Evolutionary conservation across 2,888 invertebrate species (phyloP), one percentile per base, ranked within the genome.

Genomic region (Tipula confusa): DNA sequence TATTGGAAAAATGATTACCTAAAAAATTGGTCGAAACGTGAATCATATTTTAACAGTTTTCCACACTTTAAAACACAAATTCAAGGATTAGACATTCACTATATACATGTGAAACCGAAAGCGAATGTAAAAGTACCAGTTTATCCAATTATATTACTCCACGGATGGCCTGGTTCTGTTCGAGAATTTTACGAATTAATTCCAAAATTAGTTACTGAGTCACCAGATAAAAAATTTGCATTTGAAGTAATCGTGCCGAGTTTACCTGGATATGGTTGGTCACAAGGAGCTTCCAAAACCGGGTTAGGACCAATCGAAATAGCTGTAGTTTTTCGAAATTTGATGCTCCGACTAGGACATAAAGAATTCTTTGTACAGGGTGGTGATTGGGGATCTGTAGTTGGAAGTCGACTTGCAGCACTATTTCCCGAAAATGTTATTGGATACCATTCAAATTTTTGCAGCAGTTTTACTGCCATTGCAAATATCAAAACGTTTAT

Each of bases 101-200:
- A 93, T 87, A 88, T 95, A 24, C 94, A 93, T 86, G 91, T 92
- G 1, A 93, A 93, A 88, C 93, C 93, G 5, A 88, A 87, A 84
- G 87, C 87, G 4, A 86, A 87, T 7, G 84, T 86, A 5, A 86
- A 28, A 13, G 29, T 29, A n/a, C 89, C 89, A 85, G 91, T 93
- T 1, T 85, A 94, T 0, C 95, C 96, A 0, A 85, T 97, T 7
- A 87, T 97, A 2, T 84, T 97, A 82, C 87, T 95, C 15, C 96
- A 97, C 86, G 96, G 97, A 24, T 97, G 97, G 97, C 97, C 97
- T 0, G 95, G 96, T 1, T 95, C 95, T 0, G 89, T 96, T 0
- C 91, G 93, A 2, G 96, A 97, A 88, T 96, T 96, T 88, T 94
- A 95, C 87, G 94, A 94, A 84, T 88, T 95, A 18, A 93, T 95